Base-by-base conservation (phyloP, 2,797 vertebrate genomes). In the Leontopithecus rosalia region DNA sequence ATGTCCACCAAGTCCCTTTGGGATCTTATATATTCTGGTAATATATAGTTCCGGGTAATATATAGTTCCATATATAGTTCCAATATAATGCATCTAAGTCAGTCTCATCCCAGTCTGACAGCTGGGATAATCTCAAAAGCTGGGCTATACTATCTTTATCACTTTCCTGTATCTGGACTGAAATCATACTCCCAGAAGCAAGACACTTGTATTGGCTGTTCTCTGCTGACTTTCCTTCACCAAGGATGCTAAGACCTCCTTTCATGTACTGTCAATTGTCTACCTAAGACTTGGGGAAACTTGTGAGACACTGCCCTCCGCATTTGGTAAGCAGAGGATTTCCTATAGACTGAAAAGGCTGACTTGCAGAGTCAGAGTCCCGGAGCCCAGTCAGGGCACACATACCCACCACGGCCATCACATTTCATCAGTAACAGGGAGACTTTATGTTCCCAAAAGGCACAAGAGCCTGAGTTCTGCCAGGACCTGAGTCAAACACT, bases 341-440 rank as follows among this genome's bases (percentile, higher is more conserved):
- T 85, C 52, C 52, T 75, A 43, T 36, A 85, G 93, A 92, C 57
- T 6, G 81, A 72, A 89, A 92, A 64, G 19, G 72, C 41, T 95
- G 80, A 57, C 67, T 95, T 55, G 76, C 58, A 24, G 82, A 61
- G 73, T 57, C 43, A 79, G 28, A 91, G 41, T 28, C 80, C 30
- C 39, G 33, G 90, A 88, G 58, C 90, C 52, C 13, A 11, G 12
- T 9, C 22, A 57, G 58, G 79, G 17, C 30, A 64, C 64, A 58
- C 13, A 30, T 30, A 30, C 7, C 22, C 0, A 0, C 50, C 92
- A 82, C 1, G 2, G 86, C 22, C 22, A n/a, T 52, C 48, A 28
- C 5, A 46, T 39, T 50, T 90, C 41, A 76, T 88, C 41, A 77
- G 64, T 26, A 48, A 52, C 13, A 57, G 72, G 81, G 64, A 81